Conservation (phyloP, 37 sponge, comb jelly and placozoan genomes). For the Halisarca cf. caerulea region DNA sequence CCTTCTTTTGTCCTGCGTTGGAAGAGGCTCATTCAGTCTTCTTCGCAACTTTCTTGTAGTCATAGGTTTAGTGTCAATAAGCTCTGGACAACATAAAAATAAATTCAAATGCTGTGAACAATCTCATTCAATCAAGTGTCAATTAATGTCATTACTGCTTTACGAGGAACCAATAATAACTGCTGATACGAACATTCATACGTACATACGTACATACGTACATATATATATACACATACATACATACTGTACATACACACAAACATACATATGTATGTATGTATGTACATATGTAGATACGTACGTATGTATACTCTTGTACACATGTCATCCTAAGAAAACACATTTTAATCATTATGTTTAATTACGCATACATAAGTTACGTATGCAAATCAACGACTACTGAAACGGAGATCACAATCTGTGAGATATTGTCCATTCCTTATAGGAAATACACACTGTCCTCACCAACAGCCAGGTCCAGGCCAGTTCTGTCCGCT, state of each 20-base stretch:
- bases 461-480: slow-evolving; percentile 43
- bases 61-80: slow-evolving; percentile 73
- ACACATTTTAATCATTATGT: too few relatives aligned
- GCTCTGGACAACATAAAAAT: slow-evolving; percentile 27
- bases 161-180: too few relatives aligned
- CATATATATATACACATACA: too few relatives aligned
- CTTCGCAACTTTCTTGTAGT: slow-evolving; percentile 73
- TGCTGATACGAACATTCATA: too few relatives aligned
- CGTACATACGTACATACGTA: too few relatives aligned
- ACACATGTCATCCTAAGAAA: too few relatives aligned
- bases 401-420: too few relatives aligned
- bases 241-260: too few relatives aligned
- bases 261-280: background rate
- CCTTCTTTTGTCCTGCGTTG: slow-evolving; percentile 67
- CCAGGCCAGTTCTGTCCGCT: slow-evolving; percentile 36
- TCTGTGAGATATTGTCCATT: too few relatives aligned
- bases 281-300: background rate
- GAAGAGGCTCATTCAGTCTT: slow-evolving; percentile 63
- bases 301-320: background rate
- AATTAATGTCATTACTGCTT: background rate
- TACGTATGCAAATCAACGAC: too few relatives aligned
- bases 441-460: too few relatives aligned
- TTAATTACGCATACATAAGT: too few relatives aligned
- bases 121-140: background rate
- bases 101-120: background rate